Base-by-base conservation (phyloP, 2,888 invertebrate species). In the Noctua janthe region DNA sequence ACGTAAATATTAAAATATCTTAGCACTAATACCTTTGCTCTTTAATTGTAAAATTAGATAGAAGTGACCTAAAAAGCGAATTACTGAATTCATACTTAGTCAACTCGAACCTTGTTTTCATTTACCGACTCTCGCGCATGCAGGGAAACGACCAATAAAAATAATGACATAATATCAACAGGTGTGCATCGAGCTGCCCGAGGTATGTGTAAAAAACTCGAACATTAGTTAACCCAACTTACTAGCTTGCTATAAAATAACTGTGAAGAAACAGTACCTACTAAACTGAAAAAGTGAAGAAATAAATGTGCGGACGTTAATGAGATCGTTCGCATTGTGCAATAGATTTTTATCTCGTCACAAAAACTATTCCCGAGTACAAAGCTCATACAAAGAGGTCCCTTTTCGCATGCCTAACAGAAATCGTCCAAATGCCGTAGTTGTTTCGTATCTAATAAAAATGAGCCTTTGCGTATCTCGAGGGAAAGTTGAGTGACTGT, bases 391-490 rank as follows among this genome's bases (percentile, higher is more conserved):
- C 49, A 71, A 51, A 71, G 49, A 51, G 49, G 15, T 64, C 47
- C n/a, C 56, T 84, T 51, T 51, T 84, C 66, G n/a, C 43, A 35
- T 54, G 66, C 71, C 71, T 39, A 76, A 29, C 79, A 71, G 23
- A 79, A 71, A 84, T 71, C 35, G 71, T 59, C 17, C 43, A 29
- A 82, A 71, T 71, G 20, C 84, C 78, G 49, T 67, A 84, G 84
- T 71, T 84, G 66, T 79, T 82, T 78, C 84, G 84, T 78, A 67
- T 67, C 84, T 78, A 84, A 82, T 82, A 81, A 81, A 84, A 81
- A 81, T 81, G 79, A 66, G 66, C 79, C 71, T 71, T 84, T 78
- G 59, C 71, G 78, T 79, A 84, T 81, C 66, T 84, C 79, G 35
- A 71, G 71, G 67, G 79, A 79, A 71, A 84, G 64, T 78, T 67